Percentiles rank a stretch among this genome's conserved stretches.
Evolutionary conservation across 2,888 invertebrate genomes (phyloP).

Genomic region (Limnephilus auricula): DNA sequence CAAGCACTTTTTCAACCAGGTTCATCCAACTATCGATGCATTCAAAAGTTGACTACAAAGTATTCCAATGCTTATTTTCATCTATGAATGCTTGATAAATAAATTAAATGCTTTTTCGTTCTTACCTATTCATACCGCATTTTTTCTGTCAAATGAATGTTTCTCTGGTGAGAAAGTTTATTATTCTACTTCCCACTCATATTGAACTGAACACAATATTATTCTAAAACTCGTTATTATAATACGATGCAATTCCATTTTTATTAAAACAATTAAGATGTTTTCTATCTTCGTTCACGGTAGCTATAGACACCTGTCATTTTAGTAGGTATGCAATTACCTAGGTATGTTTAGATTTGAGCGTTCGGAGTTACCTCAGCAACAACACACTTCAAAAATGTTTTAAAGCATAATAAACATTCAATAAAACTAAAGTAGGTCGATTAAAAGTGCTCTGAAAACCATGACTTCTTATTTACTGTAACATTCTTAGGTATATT

Average conservation of each 20-base stretch:
- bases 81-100: background rate
- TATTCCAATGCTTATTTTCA: background rate
- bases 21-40: background rate
- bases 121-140: background rate
- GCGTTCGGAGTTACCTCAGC: too few species aligned
- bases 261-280: background rate
- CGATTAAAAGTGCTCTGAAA: background rate
- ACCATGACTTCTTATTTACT: background rate
- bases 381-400: too few species aligned
- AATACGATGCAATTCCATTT: background rate
- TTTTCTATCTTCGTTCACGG: background rate
- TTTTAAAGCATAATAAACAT: background rate
- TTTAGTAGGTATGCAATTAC: too few species aligned
- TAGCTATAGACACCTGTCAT: background rate
- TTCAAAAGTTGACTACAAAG: background rate
- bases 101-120: background rate
- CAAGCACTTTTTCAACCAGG: background rate
- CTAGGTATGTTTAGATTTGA: too few species aligned
- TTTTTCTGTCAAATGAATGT: background rate
- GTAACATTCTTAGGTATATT: background rate
- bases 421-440: background rate
- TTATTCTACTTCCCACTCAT: background rate
- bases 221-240: background rate
- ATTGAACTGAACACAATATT: background rate
- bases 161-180: background rate